Percentiles rank a stretch among this genome's conserved stretches.
phyloP scores from a whole-genome alignment of 2,888 invertebrate species.

The Glyphotaelius pellucidus region DNA sequence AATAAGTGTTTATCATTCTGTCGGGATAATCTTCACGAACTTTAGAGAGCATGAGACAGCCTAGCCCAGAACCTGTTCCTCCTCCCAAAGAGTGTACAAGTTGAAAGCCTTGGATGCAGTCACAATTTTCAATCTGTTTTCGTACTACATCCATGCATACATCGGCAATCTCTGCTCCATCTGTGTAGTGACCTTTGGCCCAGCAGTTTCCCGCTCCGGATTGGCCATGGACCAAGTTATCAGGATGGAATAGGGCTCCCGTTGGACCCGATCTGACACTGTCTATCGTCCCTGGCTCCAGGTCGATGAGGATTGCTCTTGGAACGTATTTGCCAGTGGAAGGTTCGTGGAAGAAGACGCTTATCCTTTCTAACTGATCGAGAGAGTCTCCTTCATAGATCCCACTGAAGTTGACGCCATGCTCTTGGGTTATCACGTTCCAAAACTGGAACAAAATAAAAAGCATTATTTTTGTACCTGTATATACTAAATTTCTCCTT shows the following conservation, averaged over 20 bases:
- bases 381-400: conserved; percentile 33
- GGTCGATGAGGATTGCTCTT: conserved; percentile 44
- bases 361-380: conserved; percentile 50
- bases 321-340: conserved; percentile 28
- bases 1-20: too few species aligned
- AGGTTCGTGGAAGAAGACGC: conserved; percentile 42
- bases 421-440: conserved; percentile 46
- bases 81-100: neutral
- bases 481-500: too few species aligned
- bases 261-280: conserved; percentile 25
- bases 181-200: neutral
- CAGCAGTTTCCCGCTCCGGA: neutral
- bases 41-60: too few species aligned
- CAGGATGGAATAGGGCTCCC: neutral
- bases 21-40: too few species aligned
- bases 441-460: conserved; percentile 47
- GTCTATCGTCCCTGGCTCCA: conserved; percentile 49
- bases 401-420: conserved; percentile 44
- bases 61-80: neutral
- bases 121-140: too few species aligned
- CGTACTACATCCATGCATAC: neutral
- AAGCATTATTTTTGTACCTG: too few species aligned
- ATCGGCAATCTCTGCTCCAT: conserved; percentile 14
- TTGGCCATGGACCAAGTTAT: conserved; percentile 34
- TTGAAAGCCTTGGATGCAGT: too few species aligned